Evolutionary conservation across 2,797 vertebrate species (phyloP), one percentile per base, ranked within the genome.

Genomic region (Cichlasoma orientale): DNA sequence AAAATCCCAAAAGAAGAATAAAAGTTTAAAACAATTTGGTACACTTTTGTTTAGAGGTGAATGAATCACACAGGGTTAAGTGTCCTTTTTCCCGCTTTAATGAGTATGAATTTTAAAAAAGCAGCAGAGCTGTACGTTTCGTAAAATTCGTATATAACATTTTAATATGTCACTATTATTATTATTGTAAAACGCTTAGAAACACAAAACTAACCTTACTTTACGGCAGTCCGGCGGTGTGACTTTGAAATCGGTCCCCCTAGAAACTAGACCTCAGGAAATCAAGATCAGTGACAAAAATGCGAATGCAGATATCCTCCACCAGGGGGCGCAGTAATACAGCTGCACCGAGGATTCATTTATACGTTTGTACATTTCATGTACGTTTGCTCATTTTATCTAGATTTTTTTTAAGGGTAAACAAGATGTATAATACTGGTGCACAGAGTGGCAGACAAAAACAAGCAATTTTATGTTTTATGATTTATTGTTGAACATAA

Each of bases 221-320:
- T 50, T 16, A 11, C 57, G 13, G 53, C n/a, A 76, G 27, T 50
- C 25, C 14, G 3, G 10, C 11, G 52, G 90, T 92, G 92, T 84
- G 12, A 88, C 92, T 2, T 16, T 80, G 19, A 92, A 93, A 92
- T 85, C 3, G 11, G 56, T 86, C 84, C 93, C 80, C 38, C 84
- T n/a, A 27, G 91, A 91, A 93, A 92, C 92, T 1, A 7, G 7
- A 80, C 55, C 66, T 13, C 7, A 3, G 41, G 41, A 83, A 56
- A 4, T 1, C 12, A 23, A 10, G 25, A 7, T 25, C 4, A 5
- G 1, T 7, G 7, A n/a, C n/a, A 18, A 38, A 38, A 21, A 55
- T 21, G 31, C 2, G n/a, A 1, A 1, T 76, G 81, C 44, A 74
- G 25, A 84, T 83, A 0, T 2, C 1, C 0, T 1, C 88, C 94